Base-by-base conservation (phyloP, 2,113 vertebrate species). In the Nycticorax nycticorax region DNA sequence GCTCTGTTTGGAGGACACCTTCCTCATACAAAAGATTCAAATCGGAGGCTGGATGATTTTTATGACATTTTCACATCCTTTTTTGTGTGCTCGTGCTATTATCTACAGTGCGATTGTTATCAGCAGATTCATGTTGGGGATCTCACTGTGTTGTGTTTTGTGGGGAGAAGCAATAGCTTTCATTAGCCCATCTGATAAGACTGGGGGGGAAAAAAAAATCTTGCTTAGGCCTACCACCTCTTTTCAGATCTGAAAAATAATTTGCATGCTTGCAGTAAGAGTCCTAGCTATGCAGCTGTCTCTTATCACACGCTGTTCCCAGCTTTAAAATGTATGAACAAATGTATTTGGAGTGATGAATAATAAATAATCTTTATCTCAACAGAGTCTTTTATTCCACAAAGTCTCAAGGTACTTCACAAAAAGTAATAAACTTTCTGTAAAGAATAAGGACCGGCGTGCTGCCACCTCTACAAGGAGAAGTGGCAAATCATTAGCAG, bases 361-460 rank as follows among this genome's bases (percentile, higher is more conserved):
- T 96, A 95, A 95, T 95, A 94, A 96, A 89, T 84, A 91, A 69
- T 72, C 84, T 89, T 94, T 96, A 93, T 91, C 81, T 96, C 86
- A 85, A 79, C 26, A 45, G 37, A 43, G 14, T 57, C 55, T 72
- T 92, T 79, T 48, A 85, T 41, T 82, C 50, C 47, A 37, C 28
- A 72, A 64, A 91, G 23, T 91, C 92, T 93, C 16, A 33, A 94
- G 71, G 69, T 74, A 85, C 66, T 92, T 92, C 71, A 95, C 30
- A 85, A 47, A 75, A 95, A 87, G 57, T 69, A 96, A 93, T 85
- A 73, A 89, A 91, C 74, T 85, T 95, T 37, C 56, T 82, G 12
- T 50, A 89, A 79, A 85, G 85, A 90, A 59, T 93, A 71, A 93
- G 56, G 83, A 77, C 75, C 37, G 47, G 67, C 3, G 6, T 60